Base-by-base conservation (phyloP, 1,140 invertebrate species). In the Probaryconus sp. region DNA sequence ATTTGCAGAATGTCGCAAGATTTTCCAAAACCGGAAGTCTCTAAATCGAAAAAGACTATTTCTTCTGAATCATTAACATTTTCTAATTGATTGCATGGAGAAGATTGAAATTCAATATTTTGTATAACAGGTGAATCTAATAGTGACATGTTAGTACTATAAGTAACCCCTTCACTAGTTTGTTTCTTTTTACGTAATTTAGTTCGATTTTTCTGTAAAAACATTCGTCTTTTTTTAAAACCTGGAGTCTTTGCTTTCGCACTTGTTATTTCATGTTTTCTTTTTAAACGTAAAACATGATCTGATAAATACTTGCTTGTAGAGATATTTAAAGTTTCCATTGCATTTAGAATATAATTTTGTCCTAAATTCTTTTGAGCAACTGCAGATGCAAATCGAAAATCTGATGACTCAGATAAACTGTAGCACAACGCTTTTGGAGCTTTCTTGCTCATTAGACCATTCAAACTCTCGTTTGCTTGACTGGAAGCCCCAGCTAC, bases 1-100 rank as follows among this genome's bases (percentile, higher is more conserved):
- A 77, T 72, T 64, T 77, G 68, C 10, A 73, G 18, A 38, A 77
- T 53, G 17, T 69, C 68, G 31, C 18, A 20, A 6, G 10, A 26
- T 30, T 13, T 56, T 30, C 20, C 30, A 20, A 72, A 64, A 11
- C 68, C 68, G 5, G 63, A 68, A 5, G 68, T 77, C 55, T 77
- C 63, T 14, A 72, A 13, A 38, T 76, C 65, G 28, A 76, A 65
- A 11, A 60, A 67, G 26, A 76, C 31, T 28, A 50, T 21, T 35
- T 26, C 3, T 35, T 11, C 0, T 16, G n/a, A n/a, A n/a, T n/a
- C n/a, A n/a, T n/a, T n/a, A n/a, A n/a, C n/a, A n/a, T n/a, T n/a
- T n/a, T n/a, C n/a, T n/a, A n/a, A n/a, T n/a, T n/a, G n/a, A n/a
- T n/a, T n/a, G n/a, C n/a, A n/a, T n/a, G n/a, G n/a, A n/a, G n/a